These are phyloP conservation scores for Dolichotis patagonum DNA, from an alignment of 2,113 vertebrate genomes.

Conservation along the genomic window DNA sequence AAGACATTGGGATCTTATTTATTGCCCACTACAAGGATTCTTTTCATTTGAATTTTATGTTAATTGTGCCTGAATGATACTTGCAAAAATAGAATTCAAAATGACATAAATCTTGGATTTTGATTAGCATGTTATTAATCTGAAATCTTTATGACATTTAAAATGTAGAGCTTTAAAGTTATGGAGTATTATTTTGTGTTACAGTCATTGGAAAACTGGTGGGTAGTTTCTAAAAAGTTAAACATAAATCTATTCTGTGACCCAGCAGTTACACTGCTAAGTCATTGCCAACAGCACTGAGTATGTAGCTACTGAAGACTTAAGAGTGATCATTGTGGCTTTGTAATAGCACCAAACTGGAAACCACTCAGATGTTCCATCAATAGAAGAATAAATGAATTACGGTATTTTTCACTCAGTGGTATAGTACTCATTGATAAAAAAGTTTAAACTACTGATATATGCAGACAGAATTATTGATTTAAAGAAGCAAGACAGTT, in stretches of 20 bases:
- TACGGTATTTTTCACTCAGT: neutral
- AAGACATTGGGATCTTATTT: neutral
- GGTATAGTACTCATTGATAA: neutral
- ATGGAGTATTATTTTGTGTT: neutral
- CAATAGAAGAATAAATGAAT: neutral
- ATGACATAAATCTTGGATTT: neutral
- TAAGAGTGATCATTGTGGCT: neutral
- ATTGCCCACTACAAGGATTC: neutral
- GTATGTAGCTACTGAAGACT: neutral
- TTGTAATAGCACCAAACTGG: neutral
- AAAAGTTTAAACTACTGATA: constrained; percentile 22
- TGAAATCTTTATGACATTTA: constrained; percentile 29
- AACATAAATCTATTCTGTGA: neutral
- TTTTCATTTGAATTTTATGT: neutral
- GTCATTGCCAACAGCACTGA: neutral
- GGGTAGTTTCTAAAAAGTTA: constrained; percentile 19
- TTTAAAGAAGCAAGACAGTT: neutral
- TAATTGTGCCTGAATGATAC: neutral
- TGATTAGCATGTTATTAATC: constrained; percentile 20
- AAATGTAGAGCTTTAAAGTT: constrained; percentile 16
- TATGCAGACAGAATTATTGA: neutral
- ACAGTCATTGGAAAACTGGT: constrained; percentile 13
- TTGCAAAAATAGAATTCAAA: constrained; percentile 3
- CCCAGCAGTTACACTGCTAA: neutral
- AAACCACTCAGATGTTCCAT: neutral